Conservation (phyloP, 2,113 vertebrate genomes). For the Platysteira castanea region DNA sequence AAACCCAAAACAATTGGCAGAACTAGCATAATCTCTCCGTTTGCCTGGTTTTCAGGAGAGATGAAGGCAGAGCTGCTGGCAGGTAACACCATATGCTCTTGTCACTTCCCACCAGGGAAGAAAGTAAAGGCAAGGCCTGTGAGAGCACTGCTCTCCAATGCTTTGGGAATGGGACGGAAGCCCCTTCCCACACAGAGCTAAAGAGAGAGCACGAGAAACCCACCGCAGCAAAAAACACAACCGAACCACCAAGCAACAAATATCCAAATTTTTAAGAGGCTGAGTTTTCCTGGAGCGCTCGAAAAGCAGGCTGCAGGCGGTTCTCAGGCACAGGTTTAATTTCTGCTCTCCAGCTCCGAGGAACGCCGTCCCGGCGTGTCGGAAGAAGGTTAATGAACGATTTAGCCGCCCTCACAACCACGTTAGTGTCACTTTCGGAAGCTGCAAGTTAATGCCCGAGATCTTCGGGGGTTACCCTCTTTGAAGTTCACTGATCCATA, state of each 20-base stretch:
- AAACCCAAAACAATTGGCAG: not conserved
- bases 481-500: constrained; percentile 68
- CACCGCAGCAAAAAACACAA: not conserved
- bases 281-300: fast-evolving
- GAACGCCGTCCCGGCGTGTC: not conserved
- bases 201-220: not conserved
- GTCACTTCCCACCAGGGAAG: not conserved
- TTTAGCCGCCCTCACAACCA: constrained; percentile 43
- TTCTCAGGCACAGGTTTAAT: not conserved
- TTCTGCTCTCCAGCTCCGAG: not conserved
- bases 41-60: not conserved
- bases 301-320: not conserved
- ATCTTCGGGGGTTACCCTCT: constrained; percentile 57
- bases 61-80: not conserved
- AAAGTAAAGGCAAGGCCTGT: not conserved
- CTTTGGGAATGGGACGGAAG: not conserved
- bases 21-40: not conserved
- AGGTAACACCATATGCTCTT: not conserved
- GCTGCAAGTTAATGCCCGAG: constrained; percentile 43
- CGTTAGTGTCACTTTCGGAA: constrained; percentile 56
- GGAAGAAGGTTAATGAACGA: constrained; percentile 57
- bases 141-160: fast-evolving
- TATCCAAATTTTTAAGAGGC: fast-evolving
- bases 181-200: not conserved
- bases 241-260: not conserved